These are phyloP conservation scores for Nomada lathburiana DNA, from an alignment of 2,888 invertebrate genomes.

Conservation along the genomic window DNA sequence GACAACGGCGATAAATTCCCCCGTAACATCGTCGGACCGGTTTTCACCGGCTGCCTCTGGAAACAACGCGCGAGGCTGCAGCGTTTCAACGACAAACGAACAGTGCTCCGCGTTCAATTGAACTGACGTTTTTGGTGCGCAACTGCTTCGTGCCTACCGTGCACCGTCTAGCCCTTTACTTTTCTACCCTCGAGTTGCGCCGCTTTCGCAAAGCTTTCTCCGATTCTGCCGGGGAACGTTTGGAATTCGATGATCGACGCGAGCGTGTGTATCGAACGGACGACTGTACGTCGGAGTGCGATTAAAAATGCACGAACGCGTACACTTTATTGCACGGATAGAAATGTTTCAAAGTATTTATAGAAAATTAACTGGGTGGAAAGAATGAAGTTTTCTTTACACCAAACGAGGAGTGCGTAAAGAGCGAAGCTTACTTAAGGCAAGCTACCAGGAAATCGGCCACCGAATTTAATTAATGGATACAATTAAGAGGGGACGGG, in stretches of 20 bases:
- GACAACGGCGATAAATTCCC: conserved; percentile 54
- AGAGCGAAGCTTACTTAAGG: too few species aligned
- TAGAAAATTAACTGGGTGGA: too few species aligned
- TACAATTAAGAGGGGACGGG: background rate
- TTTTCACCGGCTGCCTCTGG: conserved; percentile 51
- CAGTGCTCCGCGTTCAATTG: conserved; percentile 31
- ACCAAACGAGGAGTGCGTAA: too few species aligned
- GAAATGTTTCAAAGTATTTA: too few species aligned
- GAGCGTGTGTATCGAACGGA: too few species aligned
- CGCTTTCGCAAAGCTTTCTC: background rate
- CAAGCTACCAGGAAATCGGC: background rate
- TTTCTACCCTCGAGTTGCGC: background rate
- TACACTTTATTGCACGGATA: too few species aligned
- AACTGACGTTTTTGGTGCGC: conserved; percentile 14
- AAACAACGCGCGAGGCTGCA: conserved; percentile 42
- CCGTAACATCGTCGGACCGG: conserved; percentile 59
- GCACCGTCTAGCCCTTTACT: background rate
- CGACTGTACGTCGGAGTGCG: too few species aligned
- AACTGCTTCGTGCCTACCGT: background rate
- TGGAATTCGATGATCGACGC: too few species aligned
- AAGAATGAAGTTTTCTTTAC: too few species aligned
- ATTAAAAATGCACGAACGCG: too few species aligned
- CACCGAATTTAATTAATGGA: background rate
- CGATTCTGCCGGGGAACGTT: background rate
- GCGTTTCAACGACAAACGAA: conserved; percentile 27